phyloP scores from a whole-genome alignment of 2,113 vertebrate genomes.

The Cyprinodon brontotheroides region DNA sequence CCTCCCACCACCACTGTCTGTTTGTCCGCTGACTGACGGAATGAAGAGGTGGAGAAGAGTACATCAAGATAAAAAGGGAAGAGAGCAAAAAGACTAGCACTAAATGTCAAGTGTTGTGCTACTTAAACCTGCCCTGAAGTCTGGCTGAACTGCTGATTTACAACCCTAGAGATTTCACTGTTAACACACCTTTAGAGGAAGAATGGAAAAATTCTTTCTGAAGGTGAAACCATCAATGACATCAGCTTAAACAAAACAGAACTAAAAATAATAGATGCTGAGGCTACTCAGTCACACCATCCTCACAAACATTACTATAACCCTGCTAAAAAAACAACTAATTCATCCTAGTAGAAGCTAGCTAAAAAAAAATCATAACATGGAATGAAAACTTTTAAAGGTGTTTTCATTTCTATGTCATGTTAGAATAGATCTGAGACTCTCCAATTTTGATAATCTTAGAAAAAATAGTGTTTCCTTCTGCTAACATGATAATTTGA shows the following conservation, averaged over 20 bases:
- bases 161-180: neutral
- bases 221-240: neutral
- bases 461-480: neutral
- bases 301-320: neutral
- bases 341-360: neutral
- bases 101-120: slow-evolving; percentile 37
- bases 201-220: neutral
- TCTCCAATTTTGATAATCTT: neutral
- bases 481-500: no score
- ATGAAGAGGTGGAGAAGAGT: slow-evolving; percentile 51
- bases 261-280: neutral
- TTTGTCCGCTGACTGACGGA: slow-evolving; percentile 66
- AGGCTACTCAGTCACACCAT: neutral
- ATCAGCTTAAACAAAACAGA: neutral
- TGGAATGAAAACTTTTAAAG: neutral
- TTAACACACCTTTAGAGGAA: neutral
- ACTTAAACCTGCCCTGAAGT: slow-evolving; percentile 14
- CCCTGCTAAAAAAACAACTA: neutral
- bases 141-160: neutral
- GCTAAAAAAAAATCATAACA: neutral
- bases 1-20: slow-evolving; percentile 44
- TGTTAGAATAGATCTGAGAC: neutral
- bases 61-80: slow-evolving; percentile 34
- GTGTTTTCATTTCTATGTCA: neutral
- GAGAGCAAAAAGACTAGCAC: slow-evolving; percentile 18